phyloP scores from a whole-genome alignment of 1,140 invertebrate species.

The Sweltsa coloradensis region DNA sequence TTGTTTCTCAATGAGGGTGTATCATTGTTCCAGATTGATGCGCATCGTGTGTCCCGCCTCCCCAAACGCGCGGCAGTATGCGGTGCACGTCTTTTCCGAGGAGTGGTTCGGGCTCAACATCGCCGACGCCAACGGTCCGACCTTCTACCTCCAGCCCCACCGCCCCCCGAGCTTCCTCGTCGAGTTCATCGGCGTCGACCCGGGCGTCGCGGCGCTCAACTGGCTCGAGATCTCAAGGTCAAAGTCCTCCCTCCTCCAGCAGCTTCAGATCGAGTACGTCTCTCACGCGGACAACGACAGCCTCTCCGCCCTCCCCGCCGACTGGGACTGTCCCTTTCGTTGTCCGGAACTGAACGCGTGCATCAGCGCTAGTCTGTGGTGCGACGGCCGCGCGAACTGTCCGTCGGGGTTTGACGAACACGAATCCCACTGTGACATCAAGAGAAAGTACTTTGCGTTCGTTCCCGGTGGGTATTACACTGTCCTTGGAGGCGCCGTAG shows the following conservation, averaged over 20 bases:
- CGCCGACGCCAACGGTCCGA: neutral
- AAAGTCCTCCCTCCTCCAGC: constrained; percentile 45
- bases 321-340: constrained; percentile 49
- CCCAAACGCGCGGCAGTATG: constrained; percentile 46
- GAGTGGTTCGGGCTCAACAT: constrained; percentile 38
- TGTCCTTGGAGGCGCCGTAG: constrained; percentile 38
- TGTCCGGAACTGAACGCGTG: constrained; percentile 84
- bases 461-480: constrained; percentile 35
- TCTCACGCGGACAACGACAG: constrained; percentile 18
- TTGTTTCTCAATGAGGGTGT: too few relatives aligned
- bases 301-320: constrained; percentile 25
- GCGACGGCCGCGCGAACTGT: constrained; percentile 71
- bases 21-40: constrained; percentile 37
- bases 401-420: constrained; percentile 75
- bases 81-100: constrained; percentile 60
- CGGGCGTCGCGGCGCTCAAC: constrained; percentile 51
- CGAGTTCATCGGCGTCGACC: constrained; percentile 55
- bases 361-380: constrained; percentile 73
- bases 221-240: constrained; percentile 61
- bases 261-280: constrained; percentile 30
- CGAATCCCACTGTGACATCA: constrained; percentile 51
- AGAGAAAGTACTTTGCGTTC: constrained; percentile 32
- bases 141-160: constrained; percentile 27
- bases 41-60: constrained; percentile 60
- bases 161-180: constrained; percentile 49